Evolutionary conservation across 2,797 vertebrate species (phyloP).

Genomic region (Bovichtus variegatus): DNA sequence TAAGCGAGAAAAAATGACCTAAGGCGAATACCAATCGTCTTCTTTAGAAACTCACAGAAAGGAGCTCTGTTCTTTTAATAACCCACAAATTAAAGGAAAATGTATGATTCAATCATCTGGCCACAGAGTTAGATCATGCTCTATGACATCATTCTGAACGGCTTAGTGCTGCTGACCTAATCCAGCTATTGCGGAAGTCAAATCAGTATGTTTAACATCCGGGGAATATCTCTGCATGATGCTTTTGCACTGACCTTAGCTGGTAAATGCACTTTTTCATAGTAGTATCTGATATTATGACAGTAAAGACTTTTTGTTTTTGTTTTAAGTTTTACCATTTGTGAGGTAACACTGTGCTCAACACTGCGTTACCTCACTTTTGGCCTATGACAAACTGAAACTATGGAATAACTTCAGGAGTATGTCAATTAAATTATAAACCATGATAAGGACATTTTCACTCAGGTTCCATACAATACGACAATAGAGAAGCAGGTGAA

Average conservation of each 20-base stretch:
- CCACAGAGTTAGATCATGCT: conserved; percentile 85
- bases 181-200: conserved; percentile 74
- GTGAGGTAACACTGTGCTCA: conserved; percentile 8
- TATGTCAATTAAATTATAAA: conserved; percentile 15
- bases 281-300: conserved; percentile 10
- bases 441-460: conserved; percentile 19
- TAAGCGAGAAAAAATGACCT: conserved; percentile 74
- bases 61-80: conserved; percentile 85
- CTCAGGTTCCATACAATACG: conserved; percentile 8
- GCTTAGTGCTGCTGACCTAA: conserved; percentile 74
- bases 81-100: conserved; percentile 86
- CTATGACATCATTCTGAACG: conserved; percentile 85
- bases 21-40: conserved; percentile 70
- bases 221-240: conserved; percentile 52
- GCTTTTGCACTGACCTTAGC: not conserved
- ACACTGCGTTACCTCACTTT: conserved; percentile 17
- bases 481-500: conserved; percentile 17
- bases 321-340: conserved; percentile 6
- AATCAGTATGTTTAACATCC: conserved; percentile 70
- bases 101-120: conserved; percentile 86
- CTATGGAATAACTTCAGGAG: conserved; percentile 30
- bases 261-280: conserved; percentile 12
- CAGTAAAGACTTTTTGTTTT: not conserved
- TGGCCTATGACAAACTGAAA: conserved; percentile 28
- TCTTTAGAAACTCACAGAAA: conserved; percentile 75